Conservation (phyloP, 2,113 vertebrate genomes). For the Gallinago paraguaiae region DNA sequence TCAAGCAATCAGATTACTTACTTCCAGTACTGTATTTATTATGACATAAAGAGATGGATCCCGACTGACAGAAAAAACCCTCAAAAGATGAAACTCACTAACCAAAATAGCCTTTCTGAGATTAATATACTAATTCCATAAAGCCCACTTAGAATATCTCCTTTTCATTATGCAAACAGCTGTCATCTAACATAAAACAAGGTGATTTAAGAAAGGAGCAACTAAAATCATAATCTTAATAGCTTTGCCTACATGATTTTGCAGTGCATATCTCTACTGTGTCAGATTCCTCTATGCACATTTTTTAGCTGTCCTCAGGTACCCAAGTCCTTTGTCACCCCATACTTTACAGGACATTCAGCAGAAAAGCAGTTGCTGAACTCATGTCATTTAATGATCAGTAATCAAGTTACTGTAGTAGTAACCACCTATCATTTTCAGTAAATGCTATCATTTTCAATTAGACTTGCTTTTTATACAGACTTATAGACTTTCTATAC, state of each 20-base stretch:
- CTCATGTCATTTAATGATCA: not conserved
- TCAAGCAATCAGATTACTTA: not conserved
- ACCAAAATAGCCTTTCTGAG: slow-evolving; percentile 13
- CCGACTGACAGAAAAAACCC: not conserved
- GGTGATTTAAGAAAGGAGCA: not conserved
- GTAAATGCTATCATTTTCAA: not conserved
- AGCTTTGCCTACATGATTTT: not conserved
- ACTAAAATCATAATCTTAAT: not conserved
- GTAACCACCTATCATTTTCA: not conserved
- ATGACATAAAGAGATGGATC: not conserved
- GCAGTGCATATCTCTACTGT: not conserved
- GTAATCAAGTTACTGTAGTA: not conserved
- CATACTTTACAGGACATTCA: not conserved
- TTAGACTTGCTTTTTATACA: not conserved
- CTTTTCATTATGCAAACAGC: slow-evolving; percentile 2
- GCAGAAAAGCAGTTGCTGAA: not conserved
- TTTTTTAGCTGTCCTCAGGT: not conserved
- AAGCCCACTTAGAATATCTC: not conserved
- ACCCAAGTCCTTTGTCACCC: not conserved
- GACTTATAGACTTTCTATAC: not conserved
- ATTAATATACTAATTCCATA: slow-evolving; percentile 30
- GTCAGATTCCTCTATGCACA: not conserved
- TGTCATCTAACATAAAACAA: slow-evolving; percentile 22
- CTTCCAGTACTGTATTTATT: not conserved
- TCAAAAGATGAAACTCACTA: not conserved